Evolutionary conservation across 2,797 vertebrate genomes (phyloP).

Genomic region (Microhierax caerulescens): DNA sequence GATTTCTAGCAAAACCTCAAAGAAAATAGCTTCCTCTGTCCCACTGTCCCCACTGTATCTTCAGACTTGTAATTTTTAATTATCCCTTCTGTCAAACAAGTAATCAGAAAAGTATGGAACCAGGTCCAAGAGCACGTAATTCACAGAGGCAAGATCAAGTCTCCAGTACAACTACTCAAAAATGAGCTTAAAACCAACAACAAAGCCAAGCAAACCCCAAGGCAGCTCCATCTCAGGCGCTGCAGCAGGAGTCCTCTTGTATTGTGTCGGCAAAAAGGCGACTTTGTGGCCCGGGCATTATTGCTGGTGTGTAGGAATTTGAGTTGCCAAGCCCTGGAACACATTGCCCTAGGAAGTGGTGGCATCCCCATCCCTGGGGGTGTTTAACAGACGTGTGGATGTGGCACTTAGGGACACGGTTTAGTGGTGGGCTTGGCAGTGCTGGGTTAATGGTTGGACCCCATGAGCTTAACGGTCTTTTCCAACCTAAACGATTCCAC

Average conservation of each 20-base stretch:
- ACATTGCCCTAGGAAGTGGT: too few species aligned
- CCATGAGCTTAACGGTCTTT: not conserved
- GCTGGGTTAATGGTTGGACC: too few species aligned
- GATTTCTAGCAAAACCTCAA: not conserved
- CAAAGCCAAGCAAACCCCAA: not conserved
- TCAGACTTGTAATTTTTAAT: not conserved
- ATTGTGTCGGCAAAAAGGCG: not conserved
- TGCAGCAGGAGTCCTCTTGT: not conserved
- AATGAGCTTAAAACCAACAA: not conserved
- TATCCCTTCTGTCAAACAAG: constrained; percentile 13
- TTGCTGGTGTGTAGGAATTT: not conserved
- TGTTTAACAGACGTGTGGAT: too few species aligned
- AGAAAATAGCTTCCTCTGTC: not conserved
- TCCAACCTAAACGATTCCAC: not conserved
- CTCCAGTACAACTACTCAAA: not conserved
- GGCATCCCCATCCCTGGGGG: too few species aligned
- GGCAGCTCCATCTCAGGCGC: not conserved
- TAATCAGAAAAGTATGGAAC: not conserved
- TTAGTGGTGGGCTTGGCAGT: too few species aligned
- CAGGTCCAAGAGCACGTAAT: not conserved
- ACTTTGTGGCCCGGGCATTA: not conserved
- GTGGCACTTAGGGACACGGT: too few species aligned
- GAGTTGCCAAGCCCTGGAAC: too few species aligned
- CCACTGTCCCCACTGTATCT: not conserved
- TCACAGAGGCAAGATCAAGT: not conserved